A percentile compares a stretch with the other conserved stretches of the same genome.
Conservation (phyloP, 2,888 invertebrate genomes). For the Hololepta plana region DNA sequence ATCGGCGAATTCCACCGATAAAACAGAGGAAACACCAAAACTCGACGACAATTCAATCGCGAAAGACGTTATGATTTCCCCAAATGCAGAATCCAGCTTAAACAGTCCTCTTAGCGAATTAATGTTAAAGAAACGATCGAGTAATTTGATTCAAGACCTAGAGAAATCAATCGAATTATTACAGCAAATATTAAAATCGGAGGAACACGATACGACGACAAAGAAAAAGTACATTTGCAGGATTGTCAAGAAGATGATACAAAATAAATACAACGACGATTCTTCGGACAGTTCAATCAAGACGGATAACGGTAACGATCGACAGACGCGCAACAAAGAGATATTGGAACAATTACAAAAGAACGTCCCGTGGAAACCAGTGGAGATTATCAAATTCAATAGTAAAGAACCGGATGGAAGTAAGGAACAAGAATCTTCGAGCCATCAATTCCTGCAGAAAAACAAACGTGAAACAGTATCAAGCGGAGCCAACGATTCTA, state of each 20-base stretch:
- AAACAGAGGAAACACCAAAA: too few species aligned
- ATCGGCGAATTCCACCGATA: not conserved
- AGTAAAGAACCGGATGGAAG: too few species aligned
- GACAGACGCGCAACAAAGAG: too few species aligned
- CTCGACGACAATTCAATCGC: too few species aligned
- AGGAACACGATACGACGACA: slow-evolving; percentile 36
- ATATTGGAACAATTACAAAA: slow-evolving; percentile 13
- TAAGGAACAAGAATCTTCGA: too few species aligned
- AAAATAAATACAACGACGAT: slow-evolving; percentile 29
- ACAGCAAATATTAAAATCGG: slow-evolving; percentile 37
- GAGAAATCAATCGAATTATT: slow-evolving; percentile 41
- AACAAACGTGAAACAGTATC: too few species aligned
- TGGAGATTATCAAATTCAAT: too few species aligned
- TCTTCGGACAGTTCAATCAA: slow-evolving; percentile 5
- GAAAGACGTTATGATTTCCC: too few species aligned
- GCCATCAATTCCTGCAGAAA: too few species aligned
- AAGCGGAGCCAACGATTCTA: too few species aligned
- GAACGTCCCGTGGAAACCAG: slow-evolving; percentile 24
- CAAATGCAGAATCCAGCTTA: too few species aligned
- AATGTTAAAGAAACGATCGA: slow-evolving; percentile 12
- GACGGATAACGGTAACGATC: too few species aligned
- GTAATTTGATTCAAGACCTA: slow-evolving; percentile 34
- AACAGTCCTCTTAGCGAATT: slow-evolving; percentile 12
- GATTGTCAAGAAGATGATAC: slow-evolving; percentile 40
- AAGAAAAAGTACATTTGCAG: slow-evolving; percentile 46